Evolutionary conservation across 2,797 vertebrate genomes (phyloP).

Genomic region (Emys orbicularis): DNA sequence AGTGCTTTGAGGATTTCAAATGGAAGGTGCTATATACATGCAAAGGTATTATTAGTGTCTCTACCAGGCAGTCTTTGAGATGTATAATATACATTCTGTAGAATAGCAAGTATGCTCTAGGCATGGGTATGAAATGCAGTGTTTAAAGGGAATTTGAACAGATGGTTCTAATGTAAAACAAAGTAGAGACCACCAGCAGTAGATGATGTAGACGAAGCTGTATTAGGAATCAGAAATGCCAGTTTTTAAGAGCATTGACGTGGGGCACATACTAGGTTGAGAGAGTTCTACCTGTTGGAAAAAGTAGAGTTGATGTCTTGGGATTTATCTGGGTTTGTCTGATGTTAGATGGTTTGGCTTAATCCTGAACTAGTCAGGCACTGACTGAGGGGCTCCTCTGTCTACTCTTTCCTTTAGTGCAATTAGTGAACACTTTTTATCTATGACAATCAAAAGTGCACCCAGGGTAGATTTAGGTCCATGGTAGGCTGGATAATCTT

Average conservation of each 20-base stretch:
- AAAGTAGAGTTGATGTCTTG: background rate
- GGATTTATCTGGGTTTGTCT: background rate
- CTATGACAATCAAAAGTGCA: background rate
- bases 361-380: fast-evolving
- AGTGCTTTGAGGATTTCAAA: background rate
- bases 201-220: background rate
- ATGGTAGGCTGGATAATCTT: background rate
- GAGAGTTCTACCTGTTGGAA: fast-evolving
- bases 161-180: fast-evolving
- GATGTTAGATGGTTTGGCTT: background rate
- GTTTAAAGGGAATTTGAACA: background rate
- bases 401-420: background rate
- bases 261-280: background rate
- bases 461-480: fast-evolving
- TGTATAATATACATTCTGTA: background rate
- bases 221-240: background rate
- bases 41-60: background rate
- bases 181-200: background rate
- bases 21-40: background rate
- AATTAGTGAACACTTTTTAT: background rate
- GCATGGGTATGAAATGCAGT: background rate
- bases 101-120: background rate
- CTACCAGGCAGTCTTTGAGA: background rate
- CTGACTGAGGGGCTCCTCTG: background rate
- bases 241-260: fast-evolving